Conservation (phyloP, 2,797 vertebrate genomes). For the Acomys russatus region DNA sequence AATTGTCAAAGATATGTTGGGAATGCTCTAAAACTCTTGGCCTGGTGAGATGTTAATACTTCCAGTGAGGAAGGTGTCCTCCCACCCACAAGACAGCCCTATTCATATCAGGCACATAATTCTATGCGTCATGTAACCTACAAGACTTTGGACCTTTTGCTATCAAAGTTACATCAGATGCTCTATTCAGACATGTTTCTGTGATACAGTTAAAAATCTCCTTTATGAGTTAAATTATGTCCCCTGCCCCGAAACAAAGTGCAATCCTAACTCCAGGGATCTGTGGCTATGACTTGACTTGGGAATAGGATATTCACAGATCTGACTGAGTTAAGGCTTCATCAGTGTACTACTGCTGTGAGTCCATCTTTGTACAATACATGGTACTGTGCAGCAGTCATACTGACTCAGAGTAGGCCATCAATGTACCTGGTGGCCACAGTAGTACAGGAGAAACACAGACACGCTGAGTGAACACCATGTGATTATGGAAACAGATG, state of each 20-base stretch:
- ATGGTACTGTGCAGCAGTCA: neutral
- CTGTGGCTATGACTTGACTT: neutral
- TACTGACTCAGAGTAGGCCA: neutral
- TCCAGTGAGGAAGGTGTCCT: neutral
- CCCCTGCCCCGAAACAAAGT: neutral
- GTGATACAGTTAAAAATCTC: neutral
- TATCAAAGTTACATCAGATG: neutral
- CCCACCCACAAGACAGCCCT: neutral
- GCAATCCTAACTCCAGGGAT: neutral
- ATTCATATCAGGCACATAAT: neutral
- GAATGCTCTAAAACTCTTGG: neutral
- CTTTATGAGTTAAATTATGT: neutral
- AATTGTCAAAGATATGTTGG: neutral
- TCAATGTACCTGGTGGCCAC: neutral
- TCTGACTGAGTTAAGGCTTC: neutral
- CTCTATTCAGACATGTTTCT: neutral
- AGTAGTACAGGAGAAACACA: neutral
- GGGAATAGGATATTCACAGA: neutral
- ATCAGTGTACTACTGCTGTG: neutral
- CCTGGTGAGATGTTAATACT: neutral
- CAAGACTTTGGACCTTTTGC: neutral
- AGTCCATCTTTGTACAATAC: too few relatives aligned
- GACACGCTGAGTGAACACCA: neutral
- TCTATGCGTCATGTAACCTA: neutral
- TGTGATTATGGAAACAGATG: neutral